A percentile compares a stretch with the other conserved stretches of the same genome.
Evolutionary conservation across 2,113 vertebrate genomes (phyloP).

Genomic region (Anas platyrhynchos): DNA sequence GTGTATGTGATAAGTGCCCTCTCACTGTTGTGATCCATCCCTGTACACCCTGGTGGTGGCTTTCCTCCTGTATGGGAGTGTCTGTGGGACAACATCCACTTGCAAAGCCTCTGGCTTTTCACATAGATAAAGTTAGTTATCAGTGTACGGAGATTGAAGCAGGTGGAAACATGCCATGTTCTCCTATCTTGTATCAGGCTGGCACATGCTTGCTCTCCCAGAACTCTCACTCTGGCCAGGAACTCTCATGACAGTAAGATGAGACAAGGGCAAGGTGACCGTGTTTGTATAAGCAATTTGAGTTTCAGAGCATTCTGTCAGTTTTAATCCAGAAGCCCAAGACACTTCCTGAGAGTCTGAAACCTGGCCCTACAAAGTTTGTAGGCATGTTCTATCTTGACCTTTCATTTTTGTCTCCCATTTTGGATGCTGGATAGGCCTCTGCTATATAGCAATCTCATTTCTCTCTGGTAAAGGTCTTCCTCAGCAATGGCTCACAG

Average conservation of each 20-base stretch:
- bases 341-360: not conserved
- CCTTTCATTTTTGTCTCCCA: not conserved
- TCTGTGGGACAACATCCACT: not conserved
- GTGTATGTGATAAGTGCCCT: rapidly evolving
- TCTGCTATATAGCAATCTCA: not conserved
- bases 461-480: not conserved
- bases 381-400: not conserved
- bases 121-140: not conserved
- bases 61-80: not conserved
- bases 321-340: not conserved
- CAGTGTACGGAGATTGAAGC: not conserved
- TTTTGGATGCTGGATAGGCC: not conserved
- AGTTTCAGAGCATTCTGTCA: not conserved
- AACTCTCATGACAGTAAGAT: not conserved
- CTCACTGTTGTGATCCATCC: not conserved
- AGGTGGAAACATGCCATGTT: rapidly evolving
- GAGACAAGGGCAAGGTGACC: not conserved
- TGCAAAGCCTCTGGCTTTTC: not conserved
- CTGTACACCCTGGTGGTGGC: not conserved
- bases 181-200: not conserved
- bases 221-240: not conserved
- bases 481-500: not conserved
- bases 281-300: not conserved
- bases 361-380: not conserved
- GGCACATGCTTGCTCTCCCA: not conserved